Evolutionary conservation across 2,888 invertebrate genomes (phyloP), one percentile per base, ranked within the genome.

Genomic region (Hyppa rectilinea): DNA sequence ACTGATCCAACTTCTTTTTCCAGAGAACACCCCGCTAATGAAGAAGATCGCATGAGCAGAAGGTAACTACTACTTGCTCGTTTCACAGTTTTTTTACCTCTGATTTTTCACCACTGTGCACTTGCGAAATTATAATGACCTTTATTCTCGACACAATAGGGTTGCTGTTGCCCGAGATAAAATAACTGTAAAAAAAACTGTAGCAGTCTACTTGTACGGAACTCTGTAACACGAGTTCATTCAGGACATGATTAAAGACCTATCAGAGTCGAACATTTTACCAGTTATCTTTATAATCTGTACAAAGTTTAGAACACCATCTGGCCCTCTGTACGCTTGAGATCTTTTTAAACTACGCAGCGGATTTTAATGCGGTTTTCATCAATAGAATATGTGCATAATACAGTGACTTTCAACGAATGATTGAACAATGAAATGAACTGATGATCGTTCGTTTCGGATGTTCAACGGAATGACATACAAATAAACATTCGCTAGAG

Each of bases 11-110:
- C 49, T 59, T 71, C n/a, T 56, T 71, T 52, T 87, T 87, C 6
- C 84, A 90, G 90, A 29, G 89, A 88, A 36, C 68, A 84, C 5
- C 49, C 68, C 52, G 77, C 65, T 4, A 82, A 71, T 5, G 85
- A 87, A 0, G 87, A 88, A 17, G 88, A 88, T 20, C 82, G 82
- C 7, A 49, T 82, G 74, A 85, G 82, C 69, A 82, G 85, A 75
- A 87, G 85, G 88, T 88, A 78, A 65, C 2, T 23, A 38, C 26
- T 36, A 29, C 7, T n/a, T 6, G 5, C 9, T n/a, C n/a, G n/a
- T 4, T n/a, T 45, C n/a, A 23, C 38, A 1, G 14, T 14, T 49
- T 12, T 47, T 49, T 26, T 26, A 47, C 23, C 0, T 6, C 14
- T 49, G 23, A 23, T 26, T 14, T 23, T 23, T 5, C 49, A 12